Conservation (phyloP, 2,797 vertebrate species). For the Petrocephalus schoutedeni region DNA sequence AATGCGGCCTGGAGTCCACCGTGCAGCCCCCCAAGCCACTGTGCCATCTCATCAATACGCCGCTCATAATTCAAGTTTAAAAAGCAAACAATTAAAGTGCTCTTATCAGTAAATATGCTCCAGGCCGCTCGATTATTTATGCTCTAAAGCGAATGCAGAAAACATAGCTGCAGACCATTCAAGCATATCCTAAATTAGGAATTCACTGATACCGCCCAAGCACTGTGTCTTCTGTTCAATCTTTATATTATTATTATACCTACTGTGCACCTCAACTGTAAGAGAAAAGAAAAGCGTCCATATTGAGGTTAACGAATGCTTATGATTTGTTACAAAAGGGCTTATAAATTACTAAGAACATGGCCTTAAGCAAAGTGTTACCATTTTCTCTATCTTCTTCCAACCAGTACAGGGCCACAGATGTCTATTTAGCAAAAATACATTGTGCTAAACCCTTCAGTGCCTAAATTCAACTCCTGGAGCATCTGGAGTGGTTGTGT, state of each 20-base stretch:
- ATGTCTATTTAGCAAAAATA: background rate
- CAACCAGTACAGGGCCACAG: background rate
- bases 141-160: background rate
- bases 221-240: background rate
- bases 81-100: background rate
- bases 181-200: background rate
- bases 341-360: too few species aligned
- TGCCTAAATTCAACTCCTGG: background rate
- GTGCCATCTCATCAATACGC: background rate
- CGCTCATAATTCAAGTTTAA: background rate
- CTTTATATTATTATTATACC: background rate
- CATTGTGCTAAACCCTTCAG: background rate
- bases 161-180: background rate
- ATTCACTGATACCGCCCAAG: background rate
- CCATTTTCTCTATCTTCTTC: background rate
- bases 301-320: background rate
- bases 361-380: too few species aligned
- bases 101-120: background rate
- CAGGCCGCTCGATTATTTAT: background rate
- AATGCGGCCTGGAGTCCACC: too few species aligned
- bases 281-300: background rate
- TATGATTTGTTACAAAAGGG: too few species aligned
- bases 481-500: background rate
- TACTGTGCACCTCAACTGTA: background rate
- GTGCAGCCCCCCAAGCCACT: too few species aligned